Base-by-base conservation (phyloP, 2,113 vertebrate genomes). In the Meriones unguiculatus region DNA sequence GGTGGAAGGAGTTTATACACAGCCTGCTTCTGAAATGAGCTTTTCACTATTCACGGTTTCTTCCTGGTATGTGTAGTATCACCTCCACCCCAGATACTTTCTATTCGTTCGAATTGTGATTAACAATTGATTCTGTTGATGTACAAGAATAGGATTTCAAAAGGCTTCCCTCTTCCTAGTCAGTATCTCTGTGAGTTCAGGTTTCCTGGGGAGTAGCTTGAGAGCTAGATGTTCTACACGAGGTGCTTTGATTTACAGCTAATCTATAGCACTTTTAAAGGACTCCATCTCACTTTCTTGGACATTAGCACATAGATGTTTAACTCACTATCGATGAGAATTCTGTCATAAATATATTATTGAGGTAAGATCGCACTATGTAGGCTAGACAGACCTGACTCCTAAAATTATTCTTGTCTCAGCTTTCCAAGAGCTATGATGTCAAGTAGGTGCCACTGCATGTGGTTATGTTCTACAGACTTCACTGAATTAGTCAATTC, bases 21-120 rank as follows among this genome's bases (percentile, higher is more conserved):
- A 65, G 4, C 57, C 35, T 96, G 87, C 93, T 90, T 82, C 24
- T 52, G 32, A 93, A 94, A 52, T 91, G 73, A 69, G 4, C 10
- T 95, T 97, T 84, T 95, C 52, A 28, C 96, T 80, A 92, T 65
- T 93, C 32, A 22, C 15, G 18, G 76, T 97, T 94, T 93, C 81
- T 91, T 6, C 30, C 69, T 64, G 20, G 11, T 72, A 38, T 30
- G 0, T 75, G 46, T 41, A 69, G 94, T 65, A 32, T 89, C 65
- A 89, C 77, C 67, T 89, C n/a, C 0, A 89, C 15, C 70, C 12
- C 76, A 93, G 80, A 90, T 1, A 73, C 30, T 73, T 93, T 82
- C 69, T 52, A 65, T 72, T 88, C 87, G 59, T 85, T 93, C 85
- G 35, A 54, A 70, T 2, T 46, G 94, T 54, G 85, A 67, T 81